Evolutionary conservation across 2,113 vertebrate species (phyloP).

Genomic region (Azemiops feae): DNA sequence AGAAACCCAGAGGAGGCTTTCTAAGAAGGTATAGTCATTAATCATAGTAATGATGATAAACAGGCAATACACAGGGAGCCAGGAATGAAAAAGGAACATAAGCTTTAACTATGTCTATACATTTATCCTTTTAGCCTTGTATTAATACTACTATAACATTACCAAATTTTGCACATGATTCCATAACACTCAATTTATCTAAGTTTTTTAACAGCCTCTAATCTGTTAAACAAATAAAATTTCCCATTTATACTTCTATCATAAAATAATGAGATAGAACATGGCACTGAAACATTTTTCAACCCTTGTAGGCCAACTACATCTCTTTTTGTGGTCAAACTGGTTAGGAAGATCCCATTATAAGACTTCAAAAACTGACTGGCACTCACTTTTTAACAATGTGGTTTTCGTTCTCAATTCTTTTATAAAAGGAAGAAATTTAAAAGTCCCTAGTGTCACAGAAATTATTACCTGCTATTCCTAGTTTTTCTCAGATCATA

Average conservation of each 20-base stretch:
- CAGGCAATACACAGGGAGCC: constrained; percentile 28
- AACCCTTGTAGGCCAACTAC: not conserved
- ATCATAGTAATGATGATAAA: constrained; percentile 43
- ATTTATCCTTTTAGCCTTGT: constrained; percentile 22
- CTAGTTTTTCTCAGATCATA: not conserved
- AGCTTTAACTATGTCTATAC: constrained; percentile 46
- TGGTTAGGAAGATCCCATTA: not conserved
- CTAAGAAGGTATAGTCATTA: constrained; percentile 18
- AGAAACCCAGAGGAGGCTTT: not conserved
- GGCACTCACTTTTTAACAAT: not conserved
- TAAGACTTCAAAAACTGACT: constrained; percentile 2
- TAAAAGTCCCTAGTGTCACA: not conserved
- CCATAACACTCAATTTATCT: constrained; percentile 20
- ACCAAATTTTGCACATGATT: constrained; percentile 33
- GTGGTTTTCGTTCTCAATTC: not conserved
- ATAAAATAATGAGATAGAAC: constrained; percentile 53
- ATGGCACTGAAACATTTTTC: not conserved
- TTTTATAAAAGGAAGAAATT: not conserved
- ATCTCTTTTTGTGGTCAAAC: not conserved
- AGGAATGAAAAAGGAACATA: constrained; percentile 28
- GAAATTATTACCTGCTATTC: not conserved
- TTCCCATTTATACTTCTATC: constrained; percentile 51
- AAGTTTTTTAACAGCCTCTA: constrained; percentile 35
- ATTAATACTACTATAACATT: constrained; percentile 11
- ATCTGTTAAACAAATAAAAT: constrained; percentile 47